Conservation (phyloP, 2,113 vertebrate species). For the Lathamus discolor region DNA sequence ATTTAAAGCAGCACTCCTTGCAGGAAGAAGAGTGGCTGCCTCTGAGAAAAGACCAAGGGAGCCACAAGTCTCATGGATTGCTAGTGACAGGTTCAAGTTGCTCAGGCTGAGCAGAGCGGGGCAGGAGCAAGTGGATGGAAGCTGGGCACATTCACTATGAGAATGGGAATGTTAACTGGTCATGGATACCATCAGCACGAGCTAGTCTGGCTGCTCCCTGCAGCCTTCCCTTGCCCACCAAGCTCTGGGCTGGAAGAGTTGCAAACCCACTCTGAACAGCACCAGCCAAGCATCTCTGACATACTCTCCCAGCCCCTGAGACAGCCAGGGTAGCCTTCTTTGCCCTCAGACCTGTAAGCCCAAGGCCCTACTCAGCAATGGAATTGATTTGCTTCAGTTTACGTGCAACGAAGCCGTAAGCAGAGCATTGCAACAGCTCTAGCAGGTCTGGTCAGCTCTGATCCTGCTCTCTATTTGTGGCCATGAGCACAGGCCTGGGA, state of each 20-base stretch:
- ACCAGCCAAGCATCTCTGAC: background rate
- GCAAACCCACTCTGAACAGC: background rate
- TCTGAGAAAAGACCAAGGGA: background rate
- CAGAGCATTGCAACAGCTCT: background rate
- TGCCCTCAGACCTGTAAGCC: background rate
- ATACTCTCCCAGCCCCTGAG: background rate
- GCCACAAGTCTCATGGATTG: background rate
- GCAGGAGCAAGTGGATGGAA: background rate
- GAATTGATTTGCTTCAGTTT: background rate
- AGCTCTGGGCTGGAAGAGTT: background rate
- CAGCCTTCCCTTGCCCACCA: background rate
- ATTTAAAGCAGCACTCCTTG: background rate
- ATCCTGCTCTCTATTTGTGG: background rate
- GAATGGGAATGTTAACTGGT: background rate
- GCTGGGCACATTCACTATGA: rapidly evolving
- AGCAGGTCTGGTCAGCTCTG: background rate
- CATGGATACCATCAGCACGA: rapidly evolving
- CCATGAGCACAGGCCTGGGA: background rate
- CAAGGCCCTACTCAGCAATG: background rate
- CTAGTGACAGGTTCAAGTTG: background rate
- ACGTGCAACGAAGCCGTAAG: background rate
- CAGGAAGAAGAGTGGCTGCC: background rate
- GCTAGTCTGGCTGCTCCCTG: background rate
- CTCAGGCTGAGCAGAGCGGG: background rate
- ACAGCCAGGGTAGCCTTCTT: background rate